Conservation (phyloP, 1,140 invertebrate species). For the Rhopalosiphum maidis region DNA sequence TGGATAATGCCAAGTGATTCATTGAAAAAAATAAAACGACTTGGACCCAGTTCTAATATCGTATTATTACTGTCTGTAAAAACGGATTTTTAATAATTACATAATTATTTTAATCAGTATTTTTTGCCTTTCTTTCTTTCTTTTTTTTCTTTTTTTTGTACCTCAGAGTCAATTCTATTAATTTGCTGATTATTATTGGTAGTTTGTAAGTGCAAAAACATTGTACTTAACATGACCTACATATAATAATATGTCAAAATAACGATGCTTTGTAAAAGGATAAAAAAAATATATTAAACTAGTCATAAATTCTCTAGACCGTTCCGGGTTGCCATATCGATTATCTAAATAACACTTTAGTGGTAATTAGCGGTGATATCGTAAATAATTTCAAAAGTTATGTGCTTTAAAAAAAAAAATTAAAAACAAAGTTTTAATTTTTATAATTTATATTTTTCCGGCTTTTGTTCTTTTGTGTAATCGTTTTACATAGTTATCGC, state of each 20-base stretch:
- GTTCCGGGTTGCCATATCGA: background rate
- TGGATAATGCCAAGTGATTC: background rate
- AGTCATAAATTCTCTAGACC: background rate
- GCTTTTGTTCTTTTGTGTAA: background rate
- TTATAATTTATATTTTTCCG: background rate
- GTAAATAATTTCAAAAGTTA: background rate
- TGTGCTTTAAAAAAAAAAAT: background rate
- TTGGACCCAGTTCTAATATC: background rate
- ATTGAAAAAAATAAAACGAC: background rate
- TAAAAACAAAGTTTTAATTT: background rate
- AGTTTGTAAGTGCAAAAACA: background rate
- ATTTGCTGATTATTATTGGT: background rate
- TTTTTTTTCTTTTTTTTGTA: too few species aligned
- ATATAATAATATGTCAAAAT: background rate
- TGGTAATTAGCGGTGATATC: background rate
- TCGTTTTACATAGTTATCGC: background rate
- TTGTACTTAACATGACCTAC: background rate
- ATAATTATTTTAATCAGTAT: background rate
- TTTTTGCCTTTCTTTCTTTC: too few species aligned
- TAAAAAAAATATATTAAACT: background rate
- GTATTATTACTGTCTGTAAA: background rate
- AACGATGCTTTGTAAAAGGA: background rate
- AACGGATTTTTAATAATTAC: background rate
- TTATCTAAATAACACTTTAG: background rate
- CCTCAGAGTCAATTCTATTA: background rate